A percentile compares a stretch with the other conserved stretches of the same genome.
phyloP scores from a whole-genome alignment of 2,888 invertebrate species.

The Pyrochroa serraticornis region DNA sequence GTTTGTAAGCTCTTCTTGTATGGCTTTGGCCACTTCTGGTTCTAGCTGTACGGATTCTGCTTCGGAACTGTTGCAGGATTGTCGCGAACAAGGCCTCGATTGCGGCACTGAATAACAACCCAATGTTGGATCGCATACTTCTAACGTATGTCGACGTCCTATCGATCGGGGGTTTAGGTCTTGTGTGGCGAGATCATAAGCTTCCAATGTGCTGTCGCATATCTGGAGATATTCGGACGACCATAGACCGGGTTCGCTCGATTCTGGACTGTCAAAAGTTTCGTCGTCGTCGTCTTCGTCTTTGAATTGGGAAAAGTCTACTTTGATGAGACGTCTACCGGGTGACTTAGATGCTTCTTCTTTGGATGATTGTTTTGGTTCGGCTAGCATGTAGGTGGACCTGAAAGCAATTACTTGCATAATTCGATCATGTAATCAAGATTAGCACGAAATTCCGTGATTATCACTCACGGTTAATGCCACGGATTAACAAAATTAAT shows the following conservation, averaged over 20 bases:
- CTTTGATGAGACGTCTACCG: constrained; percentile 77
- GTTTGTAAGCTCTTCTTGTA: constrained; percentile 70
- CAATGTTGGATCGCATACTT: constrained; percentile 55
- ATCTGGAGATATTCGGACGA: constrained; percentile 80
- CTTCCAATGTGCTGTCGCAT: constrained; percentile 78
- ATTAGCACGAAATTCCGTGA: too few species aligned
- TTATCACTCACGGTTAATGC: too few species aligned
- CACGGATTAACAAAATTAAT: too few species aligned
- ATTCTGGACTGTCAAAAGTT: constrained; percentile 48
- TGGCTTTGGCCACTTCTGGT: constrained; percentile 64
- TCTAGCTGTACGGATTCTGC: constrained; percentile 51
- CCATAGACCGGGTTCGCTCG: constrained; percentile 51
- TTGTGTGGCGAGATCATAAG: constrained; percentile 82
- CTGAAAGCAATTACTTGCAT: constrained; percentile 13
- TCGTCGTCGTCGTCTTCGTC: constrained; percentile 56
- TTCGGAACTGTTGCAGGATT: constrained; percentile 65
- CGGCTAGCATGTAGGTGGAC: constrained; percentile 29
- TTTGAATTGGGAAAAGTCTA: constrained; percentile 76
- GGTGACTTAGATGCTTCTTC: constrained; percentile 50
- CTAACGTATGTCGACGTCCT: constrained; percentile 72
- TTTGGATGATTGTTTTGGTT: constrained; percentile 38
- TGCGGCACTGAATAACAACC: constrained; percentile 69
- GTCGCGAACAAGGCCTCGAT: constrained; percentile 67
- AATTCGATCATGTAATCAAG: background rate
- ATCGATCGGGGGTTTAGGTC: constrained; percentile 73